Evolutionary conservation across 2,888 invertebrate species (phyloP), one percentile per base, ranked within the genome.

Genomic region (Automeris io): DNA sequence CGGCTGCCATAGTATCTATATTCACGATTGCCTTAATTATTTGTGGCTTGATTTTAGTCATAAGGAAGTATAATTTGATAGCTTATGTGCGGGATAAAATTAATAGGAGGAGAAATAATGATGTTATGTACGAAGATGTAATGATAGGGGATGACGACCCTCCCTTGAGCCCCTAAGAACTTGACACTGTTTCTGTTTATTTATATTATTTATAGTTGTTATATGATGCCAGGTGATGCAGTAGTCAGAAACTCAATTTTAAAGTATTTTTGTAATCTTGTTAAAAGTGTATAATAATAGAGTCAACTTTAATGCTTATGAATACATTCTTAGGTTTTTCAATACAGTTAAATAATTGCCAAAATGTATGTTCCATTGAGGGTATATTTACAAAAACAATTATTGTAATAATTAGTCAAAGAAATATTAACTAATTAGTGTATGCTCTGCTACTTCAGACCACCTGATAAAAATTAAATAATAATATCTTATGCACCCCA

Each of bases 71-170:
- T 52, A 75, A 83, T 60, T 61, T 87, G 51, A 54, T 83, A 25
- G 76, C 82, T 35, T 82, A 82, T 52, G 48, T 75, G 33, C 66
- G 71, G 19, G 76, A 83, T 46, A 83, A 73, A 47, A 76, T 87
- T 31, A 73, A 75, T 42, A 50, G 61, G 9, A 68, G 80, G 44
- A 70, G 83, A 47, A 76, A 72, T 46, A 76, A 76, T 46, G 77
- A 86, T 56, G 67, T 82, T 1, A 80, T 82, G 71, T 88, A 87
- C 23, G 87, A 88, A 54, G 87, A 88, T 53, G 87, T 88, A n/a
- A 87, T 87, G 87, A 87, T 87, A 29, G 87, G 87, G 2, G 83
- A 86, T 39, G 87, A 87, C 39, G 87, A 87, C 47, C 87, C 87
- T 0, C 87, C 87, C 0, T 68, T 87, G 34, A 79, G 77, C 46